A percentile compares a stretch with the other conserved stretches of the same genome.
Conservation (phyloP, 53 echinoderm and acorn worm genomes). For the Holothuria scabra region DNA sequence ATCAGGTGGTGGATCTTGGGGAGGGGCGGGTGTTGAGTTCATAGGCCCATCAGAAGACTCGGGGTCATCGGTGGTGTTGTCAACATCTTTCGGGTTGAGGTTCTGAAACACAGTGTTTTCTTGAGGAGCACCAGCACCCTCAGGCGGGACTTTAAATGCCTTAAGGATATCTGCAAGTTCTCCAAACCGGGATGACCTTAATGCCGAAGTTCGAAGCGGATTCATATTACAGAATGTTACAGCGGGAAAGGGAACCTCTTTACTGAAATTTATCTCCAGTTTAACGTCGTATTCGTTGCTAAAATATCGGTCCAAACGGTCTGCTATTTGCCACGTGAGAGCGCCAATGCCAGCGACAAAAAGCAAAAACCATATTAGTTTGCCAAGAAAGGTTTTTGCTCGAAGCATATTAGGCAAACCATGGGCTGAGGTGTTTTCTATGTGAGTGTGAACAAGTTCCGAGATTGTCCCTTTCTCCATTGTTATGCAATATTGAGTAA, state of each 20-base stretch:
- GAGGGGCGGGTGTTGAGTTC: too few relatives aligned
- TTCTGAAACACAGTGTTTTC: too few relatives aligned
- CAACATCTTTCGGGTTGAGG: too few relatives aligned
- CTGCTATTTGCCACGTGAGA: conserved; percentile 49
- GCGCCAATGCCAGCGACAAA: conserved; percentile 49
- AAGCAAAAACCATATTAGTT: conserved; percentile 59
- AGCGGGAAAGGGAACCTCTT: conserved; percentile 61
- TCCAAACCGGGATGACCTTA: background rate
- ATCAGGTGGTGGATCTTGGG: too few relatives aligned
- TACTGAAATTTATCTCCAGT: conserved; percentile 58
- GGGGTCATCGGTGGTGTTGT: too few relatives aligned
- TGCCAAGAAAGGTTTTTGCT: conserved; percentile 49
- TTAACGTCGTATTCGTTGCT: conserved; percentile 50
- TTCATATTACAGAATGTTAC: conserved; percentile 84
- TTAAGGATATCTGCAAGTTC: too few relatives aligned
- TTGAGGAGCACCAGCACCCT: too few relatives aligned
- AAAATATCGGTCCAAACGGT: conserved; percentile 11
- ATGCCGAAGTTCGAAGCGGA: conserved; percentile 14
- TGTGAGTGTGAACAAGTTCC: background rate
- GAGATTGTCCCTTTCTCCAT: background rate
- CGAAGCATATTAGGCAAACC: conserved; percentile 88
- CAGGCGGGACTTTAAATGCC: too few relatives aligned
- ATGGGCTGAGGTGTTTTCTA: conserved; percentile 74
- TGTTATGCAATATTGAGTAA: background rate
- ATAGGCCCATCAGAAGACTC: too few relatives aligned